Base-by-base conservation (phyloP, 2,113 vertebrate genomes). In the Ia io region DNA sequence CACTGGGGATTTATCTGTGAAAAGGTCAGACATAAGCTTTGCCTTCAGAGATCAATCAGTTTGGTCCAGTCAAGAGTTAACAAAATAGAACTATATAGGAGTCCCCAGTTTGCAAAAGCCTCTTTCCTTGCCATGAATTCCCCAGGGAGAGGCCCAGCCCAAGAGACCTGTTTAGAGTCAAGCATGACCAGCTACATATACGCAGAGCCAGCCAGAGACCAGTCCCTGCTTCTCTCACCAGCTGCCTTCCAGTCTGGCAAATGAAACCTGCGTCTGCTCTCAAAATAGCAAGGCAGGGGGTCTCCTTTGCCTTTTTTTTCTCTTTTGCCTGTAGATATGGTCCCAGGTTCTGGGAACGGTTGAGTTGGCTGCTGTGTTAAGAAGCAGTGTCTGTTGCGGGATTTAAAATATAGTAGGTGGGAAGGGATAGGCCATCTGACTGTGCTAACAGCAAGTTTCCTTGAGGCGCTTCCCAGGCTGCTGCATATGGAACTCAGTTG, bases 11-110 rank as follows among this genome's bases (percentile, higher is more conserved):
- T 84, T 80, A 79, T 2, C 44, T 11, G 12, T 18, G 11, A 59
- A 91, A 47, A 25, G 17, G 32, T 20, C 28, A 74, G 53, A 25
- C 6, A 32, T 44, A 23, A 25, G 11, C 32, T 74, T 51, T 85
- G 37, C 28, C 47, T 56, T 84, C 53, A 61, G 13, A 37, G 40
- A 63, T 61, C 88, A 18, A 51, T 67, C 67, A 25, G 20, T 37
- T 85, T 77, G 53, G 59, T 67, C 78, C 30, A 30, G 18, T 32
- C 25, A 78, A 88, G 88, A 70, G 77, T 95, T 92, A 87, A 93
- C 69, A 63, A n/a, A 73, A 88, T 0, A 89, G 61, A 94, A 37
- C 14, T 28, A 5, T 4, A 23, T 3, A n/a, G 61, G 65, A 67
- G 11, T 35, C 65, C 65, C 35, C 9, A 8, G 20, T 63, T 83